Base-by-base conservation (phyloP, 2,888 invertebrate species). In the Hoplodrina blanda region DNA sequence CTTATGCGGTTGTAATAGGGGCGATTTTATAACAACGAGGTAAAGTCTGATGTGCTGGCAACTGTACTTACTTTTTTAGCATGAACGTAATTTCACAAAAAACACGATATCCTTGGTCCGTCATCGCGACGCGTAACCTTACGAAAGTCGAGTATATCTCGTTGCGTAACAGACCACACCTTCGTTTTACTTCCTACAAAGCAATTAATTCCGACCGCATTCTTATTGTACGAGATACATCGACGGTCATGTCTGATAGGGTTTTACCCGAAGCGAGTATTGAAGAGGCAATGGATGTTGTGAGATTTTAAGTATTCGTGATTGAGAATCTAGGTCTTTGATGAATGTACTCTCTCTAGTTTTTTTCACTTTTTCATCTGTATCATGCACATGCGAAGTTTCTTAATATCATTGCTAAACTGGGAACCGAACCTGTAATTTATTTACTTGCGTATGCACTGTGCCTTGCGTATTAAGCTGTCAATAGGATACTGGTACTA, bases 141-240 rank as follows among this genome's bases (percentile, higher is more conserved):
- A 82, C 64, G 69, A 67, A 56, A 85, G 71, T 69, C 57, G 55
- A 55, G 81, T 75, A 74, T 77, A 75, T 17, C 30, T 62, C 33
- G 52, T 82, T 76, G 65, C 80, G 72, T 72, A 82, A 86, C 57
- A 37, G 59, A 61, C 65, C 70, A 84, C 84, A 75, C 87, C 81
- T 83, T 50, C 65, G 52, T 56, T 55, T 62, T 41, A 84, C 80
- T 88, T 87, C 88, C 87, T 87, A 80, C 76, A 61, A 63, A 49
- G 69, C 73, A 81, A 78, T 78, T 53, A 67, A 77, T 68, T 50
- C 54, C 66, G 74, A 69, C 55, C 17, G n/a, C 75, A 83, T 85
- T 78, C 73, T n/a, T 63, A 46, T 25, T 44, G 65, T 10, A 20
- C 25, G 15, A 19, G 1, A 46, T 65, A 65, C 67, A 72, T 73